Evolutionary conservation across 2,888 invertebrate species (phyloP), one percentile per base, ranked within the genome.

Genomic region (Plemyria rubiginata): DNA sequence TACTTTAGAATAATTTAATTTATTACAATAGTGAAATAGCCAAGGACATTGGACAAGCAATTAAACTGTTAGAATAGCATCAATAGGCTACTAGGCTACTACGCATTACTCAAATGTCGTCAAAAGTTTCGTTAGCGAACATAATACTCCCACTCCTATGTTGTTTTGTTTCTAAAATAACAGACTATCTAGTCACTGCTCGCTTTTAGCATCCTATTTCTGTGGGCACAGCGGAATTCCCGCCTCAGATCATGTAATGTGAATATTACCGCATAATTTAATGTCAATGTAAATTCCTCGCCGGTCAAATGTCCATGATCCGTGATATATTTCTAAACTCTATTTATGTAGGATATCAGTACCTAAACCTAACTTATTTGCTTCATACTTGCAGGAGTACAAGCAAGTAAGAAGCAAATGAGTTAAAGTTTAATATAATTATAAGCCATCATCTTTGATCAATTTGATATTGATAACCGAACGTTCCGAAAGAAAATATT

Each of bases 231-330:
- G 22, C 16, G 59, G 60, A 54, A 65, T 65, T 54, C 51, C 45
- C 9, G 38, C 50, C 16, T 53, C 51, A 49, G 48, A 43, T 55
- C 52, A 52, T 45, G 12, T 60, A 53, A 64, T 59, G 43, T 64
- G 55, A 48, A 48, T 60, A 62, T 62, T 62, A 62, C 66, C 40
- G 66, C 62, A 62, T 60, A 57, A 62, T 57, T 56, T 46, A 32
- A 40, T 46, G 28, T 38, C 48, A 56, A 46, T 56, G 43, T 56
- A 51, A 60, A 66, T 60, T 62, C 56, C 46, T 40, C 58, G 57
- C 41, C 48, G 22, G 54, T 12, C 43, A 50, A 36, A 60, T 60
- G 49, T 50, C 29, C 49, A 49, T 60, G 22, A 51, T 49, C 45
- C 9, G 11, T 3, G 0, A 32, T 32, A 38, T 9, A 11, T 38